Conservation (phyloP, 2,888 invertebrate species). For the Drosophila neotestacea region DNA sequence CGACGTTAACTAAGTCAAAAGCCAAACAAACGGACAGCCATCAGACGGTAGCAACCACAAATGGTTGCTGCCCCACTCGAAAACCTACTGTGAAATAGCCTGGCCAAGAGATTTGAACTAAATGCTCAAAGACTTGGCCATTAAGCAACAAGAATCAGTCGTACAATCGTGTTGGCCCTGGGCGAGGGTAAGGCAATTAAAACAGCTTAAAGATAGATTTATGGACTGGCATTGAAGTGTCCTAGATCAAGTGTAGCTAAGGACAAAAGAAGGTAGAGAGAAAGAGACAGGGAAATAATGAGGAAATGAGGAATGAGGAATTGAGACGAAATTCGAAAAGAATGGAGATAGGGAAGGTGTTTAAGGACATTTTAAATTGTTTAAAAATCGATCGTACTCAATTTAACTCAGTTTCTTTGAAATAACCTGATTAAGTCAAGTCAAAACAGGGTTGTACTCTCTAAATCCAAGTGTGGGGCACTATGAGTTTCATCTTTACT, state of each 20-base stretch:
- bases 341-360: neutral
- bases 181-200: slow-evolving; percentile 55
- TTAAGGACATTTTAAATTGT: neutral
- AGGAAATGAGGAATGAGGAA: neutral
- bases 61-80: slow-evolving; percentile 51
- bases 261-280: neutral
- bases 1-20: slow-evolving; percentile 75
- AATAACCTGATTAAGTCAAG: neutral
- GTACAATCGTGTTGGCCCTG: slow-evolving; percentile 56
- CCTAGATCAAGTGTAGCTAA: slow-evolving; percentile 14
- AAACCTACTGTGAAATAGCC: slow-evolving; percentile 51
- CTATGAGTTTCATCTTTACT: slow-evolving; percentile 42
- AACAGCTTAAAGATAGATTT: slow-evolving; percentile 24
- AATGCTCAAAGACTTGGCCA: slow-evolving; percentile 48
- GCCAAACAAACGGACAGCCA: slow-evolving; percentile 79
- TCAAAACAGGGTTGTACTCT: neutral
- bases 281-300: neutral
- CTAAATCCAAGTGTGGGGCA: neutral
- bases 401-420: no score
- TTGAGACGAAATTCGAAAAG: neutral
- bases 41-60: slow-evolving; percentile 75
- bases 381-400: no score
- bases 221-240: slow-evolving; percentile 11
- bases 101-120: slow-evolving; percentile 43
- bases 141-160: slow-evolving; percentile 34